Conservation (phyloP, 2,888 invertebrate genomes). For the Aphidius colemani region DNA sequence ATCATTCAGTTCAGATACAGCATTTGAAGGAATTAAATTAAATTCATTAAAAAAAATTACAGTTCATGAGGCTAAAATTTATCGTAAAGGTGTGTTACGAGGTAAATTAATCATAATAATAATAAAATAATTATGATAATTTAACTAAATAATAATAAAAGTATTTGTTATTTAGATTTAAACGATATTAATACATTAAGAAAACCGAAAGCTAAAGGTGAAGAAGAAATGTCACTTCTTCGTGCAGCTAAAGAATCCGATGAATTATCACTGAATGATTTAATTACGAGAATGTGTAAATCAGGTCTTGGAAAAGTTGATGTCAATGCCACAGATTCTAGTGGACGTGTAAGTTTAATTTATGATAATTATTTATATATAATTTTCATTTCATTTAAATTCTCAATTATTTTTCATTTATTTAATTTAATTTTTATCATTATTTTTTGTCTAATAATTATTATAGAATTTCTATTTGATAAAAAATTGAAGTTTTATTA, state of each 20-base stretch:
- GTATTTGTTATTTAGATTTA: conserved; percentile 24
- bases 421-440: no score
- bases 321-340: conserved; percentile 64
- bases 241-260: conserved; percentile 65
- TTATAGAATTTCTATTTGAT: no score
- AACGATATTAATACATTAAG: conserved; percentile 29
- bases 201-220: conserved; percentile 45
- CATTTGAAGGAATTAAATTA: conserved; percentile 45
- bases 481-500: no score
- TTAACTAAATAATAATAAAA: conserved; percentile 20
- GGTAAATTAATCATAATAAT: conserved; percentile 37
- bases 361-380: no score
- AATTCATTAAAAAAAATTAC: conserved; percentile 41
- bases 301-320: conserved; percentile 58
- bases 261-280: conserved; percentile 59
- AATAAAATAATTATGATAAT: neutral
- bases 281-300: conserved; percentile 58
- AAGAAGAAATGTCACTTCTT: conserved; percentile 55
- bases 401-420: no score
- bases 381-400: no score
- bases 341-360: conserved; percentile 64
- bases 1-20: conserved; percentile 56
- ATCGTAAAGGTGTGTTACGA: conserved; percentile 54
- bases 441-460: no score
- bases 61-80: conserved; percentile 54